Percentiles rank a stretch among this genome's conserved stretches.
Conservation (phyloP, 2,888 invertebrate species). For the Dorcus parallelipipedus region DNA sequence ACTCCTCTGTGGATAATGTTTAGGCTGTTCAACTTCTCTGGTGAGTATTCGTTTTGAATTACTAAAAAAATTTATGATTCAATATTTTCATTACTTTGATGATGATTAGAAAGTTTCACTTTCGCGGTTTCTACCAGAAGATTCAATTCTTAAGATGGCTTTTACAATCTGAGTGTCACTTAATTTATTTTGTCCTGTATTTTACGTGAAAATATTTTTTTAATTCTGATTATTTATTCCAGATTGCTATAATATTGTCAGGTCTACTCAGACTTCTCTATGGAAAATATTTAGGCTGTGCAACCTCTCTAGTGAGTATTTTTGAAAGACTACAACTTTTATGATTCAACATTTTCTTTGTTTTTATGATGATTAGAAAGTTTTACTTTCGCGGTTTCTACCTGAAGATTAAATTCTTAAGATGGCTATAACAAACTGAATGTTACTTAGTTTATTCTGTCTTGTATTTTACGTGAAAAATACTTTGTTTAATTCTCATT, state of each 20-base stretch:
- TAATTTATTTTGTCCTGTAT: not conserved
- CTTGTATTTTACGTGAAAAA: no score
- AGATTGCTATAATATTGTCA: not conserved
- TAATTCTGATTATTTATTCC: not conserved
- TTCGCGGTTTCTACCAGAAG: no score
- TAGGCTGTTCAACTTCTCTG: not conserved
- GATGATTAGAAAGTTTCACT: slow-evolving; percentile 52
- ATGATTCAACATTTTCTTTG: no score
- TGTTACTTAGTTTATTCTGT: no score
- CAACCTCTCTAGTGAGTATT: not conserved
- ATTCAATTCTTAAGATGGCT: slow-evolving; percentile 35
- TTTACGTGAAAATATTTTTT: not conserved
- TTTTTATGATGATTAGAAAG: slow-evolving; percentile 52
- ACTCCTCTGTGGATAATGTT: not conserved
- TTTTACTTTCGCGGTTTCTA: slow-evolving; percentile 3
- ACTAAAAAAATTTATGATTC: not conserved
- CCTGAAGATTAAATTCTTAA: slow-evolving; percentile 27
- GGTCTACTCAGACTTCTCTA: no score
- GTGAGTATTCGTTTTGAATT: not conserved
- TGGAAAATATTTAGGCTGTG: not conserved
- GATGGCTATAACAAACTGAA: no score
- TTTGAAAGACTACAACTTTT: no score
- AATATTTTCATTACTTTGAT: not conserved
- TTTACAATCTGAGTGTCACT: slow-evolving; percentile 1
- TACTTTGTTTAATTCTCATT: no score